A percentile compares a stretch with the other conserved stretches of the same genome.
These are phyloP conservation scores for Ctenicera cuprea DNA, from an alignment of 2,888 invertebrate species.

Conservation along the genomic window DNA sequence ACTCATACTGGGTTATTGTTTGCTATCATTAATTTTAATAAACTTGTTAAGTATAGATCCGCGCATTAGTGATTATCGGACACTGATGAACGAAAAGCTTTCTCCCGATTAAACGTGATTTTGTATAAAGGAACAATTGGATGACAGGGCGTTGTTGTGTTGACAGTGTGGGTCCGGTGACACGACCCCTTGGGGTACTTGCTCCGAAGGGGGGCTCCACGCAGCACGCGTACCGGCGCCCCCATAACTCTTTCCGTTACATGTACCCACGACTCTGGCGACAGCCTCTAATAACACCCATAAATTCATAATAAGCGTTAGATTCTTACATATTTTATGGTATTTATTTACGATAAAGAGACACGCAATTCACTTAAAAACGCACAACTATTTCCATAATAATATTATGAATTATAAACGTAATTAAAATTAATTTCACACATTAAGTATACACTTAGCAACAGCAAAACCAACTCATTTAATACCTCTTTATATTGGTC, in stretches of 20 bases:
- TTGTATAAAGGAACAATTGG: background rate
- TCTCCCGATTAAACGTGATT: background rate
- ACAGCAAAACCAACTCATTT: background rate
- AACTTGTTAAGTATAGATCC: conserved; percentile 38
- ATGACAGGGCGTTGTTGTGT: conserved; percentile 44
- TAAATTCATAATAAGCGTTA: conserved; percentile 51
- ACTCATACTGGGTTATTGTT: conserved; percentile 59
- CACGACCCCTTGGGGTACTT: conserved; percentile 52
- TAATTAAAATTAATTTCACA: conserved; percentile 1
- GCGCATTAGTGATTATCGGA: background rate
- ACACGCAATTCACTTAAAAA: conserved; percentile 27
- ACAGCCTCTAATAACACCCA: conserved; percentile 58
- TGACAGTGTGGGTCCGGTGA: conserved; percentile 57
- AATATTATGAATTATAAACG: conserved; percentile 6
- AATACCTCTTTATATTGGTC: conserved; percentile 6
- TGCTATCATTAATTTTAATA: conserved; percentile 59
- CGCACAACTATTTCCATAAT: background rate
- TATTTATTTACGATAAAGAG: conserved; percentile 30
- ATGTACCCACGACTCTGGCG: conserved; percentile 56
- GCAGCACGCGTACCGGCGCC: conserved; percentile 58
- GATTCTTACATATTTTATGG: conserved; percentile 39
- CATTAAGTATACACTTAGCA: conserved; percentile 5
- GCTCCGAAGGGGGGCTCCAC: conserved; percentile 55
- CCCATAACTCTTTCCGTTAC: conserved; percentile 55
- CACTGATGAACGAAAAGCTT: background rate